Evolutionary conservation across 1,140 invertebrate genomes (phyloP).

Genomic region (Mercenaria mercenaria): DNA sequence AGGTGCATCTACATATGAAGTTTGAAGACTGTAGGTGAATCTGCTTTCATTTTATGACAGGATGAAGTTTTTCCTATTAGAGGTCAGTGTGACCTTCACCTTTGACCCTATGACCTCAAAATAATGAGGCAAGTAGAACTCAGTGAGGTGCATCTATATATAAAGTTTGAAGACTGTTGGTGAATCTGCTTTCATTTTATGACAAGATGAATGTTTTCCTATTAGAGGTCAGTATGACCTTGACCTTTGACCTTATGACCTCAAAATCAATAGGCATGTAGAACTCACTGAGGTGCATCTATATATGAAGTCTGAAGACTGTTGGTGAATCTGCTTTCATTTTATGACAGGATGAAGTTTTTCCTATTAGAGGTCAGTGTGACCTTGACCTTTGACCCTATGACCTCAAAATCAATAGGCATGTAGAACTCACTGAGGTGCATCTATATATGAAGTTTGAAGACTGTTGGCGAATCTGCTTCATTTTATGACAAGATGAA

Average conservation of each 20-base stretch:
- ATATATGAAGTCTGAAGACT: too few species aligned
- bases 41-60: background rate
- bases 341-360: background rate
- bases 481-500: background rate
- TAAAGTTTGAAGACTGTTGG: background rate
- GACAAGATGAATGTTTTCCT: background rate
- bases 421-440: background rate
- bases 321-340: background rate
- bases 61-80: background rate
- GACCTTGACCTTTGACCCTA: too few species aligned
- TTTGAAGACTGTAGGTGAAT: background rate
- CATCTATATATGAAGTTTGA: conserved; percentile 24
- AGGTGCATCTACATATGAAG: conserved; percentile 23
- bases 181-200: background rate
- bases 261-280: too few species aligned
- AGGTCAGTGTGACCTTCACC: background rate
- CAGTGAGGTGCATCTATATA: background rate
- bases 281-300: background rate
- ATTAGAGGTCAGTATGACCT: too few species aligned
- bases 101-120: conserved; percentile 9
- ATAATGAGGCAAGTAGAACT: background rate
- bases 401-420: too few species aligned
- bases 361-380: too few species aligned
- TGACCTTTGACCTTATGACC: too few species aligned
- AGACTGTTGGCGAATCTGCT: background rate